Evolutionary conservation across 1,140 invertebrate genomes (phyloP).

Genomic region (Nasonia giraulti): DNA sequence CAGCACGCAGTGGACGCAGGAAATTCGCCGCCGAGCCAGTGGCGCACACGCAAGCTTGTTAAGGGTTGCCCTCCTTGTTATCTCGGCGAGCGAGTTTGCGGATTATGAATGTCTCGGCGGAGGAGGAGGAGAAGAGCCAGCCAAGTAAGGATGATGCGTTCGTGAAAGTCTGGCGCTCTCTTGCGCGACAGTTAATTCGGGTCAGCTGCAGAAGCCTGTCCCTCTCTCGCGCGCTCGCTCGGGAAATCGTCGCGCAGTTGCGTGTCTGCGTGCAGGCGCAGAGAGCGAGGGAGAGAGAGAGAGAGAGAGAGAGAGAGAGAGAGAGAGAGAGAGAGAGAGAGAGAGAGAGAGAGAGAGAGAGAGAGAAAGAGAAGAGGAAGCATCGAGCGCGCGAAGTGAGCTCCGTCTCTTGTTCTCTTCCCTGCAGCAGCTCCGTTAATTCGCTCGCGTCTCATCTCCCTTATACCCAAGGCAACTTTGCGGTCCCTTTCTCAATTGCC

Average conservation of each 20-base stretch:
- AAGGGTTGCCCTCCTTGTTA: background rate
- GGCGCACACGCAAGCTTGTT: background rate
- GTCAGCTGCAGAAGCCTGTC: background rate
- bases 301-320: too few species aligned
- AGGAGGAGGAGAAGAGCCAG: slow-evolving; percentile 16
- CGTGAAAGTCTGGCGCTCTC: background rate
- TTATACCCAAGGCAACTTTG: too few species aligned
- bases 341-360: too few species aligned
- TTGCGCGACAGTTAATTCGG: background rate
- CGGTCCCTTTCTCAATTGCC: background rate
- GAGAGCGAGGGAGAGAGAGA: background rate
- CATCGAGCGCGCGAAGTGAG: background rate
- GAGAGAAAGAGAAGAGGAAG: background rate
- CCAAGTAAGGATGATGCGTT: background rate
- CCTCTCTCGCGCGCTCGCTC: background rate
- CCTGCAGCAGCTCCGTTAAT: background rate
- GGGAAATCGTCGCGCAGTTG: background rate
- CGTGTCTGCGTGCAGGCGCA: background rate
- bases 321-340: too few species aligned
- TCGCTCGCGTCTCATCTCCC: background rate
- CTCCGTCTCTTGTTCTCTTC: background rate
- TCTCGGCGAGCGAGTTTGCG: background rate
- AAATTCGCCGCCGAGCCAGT: background rate
- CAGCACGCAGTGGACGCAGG: background rate
- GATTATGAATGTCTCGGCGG: background rate